Conservation (phyloP, 2,888 invertebrate species). For the Furcula furcula region DNA sequence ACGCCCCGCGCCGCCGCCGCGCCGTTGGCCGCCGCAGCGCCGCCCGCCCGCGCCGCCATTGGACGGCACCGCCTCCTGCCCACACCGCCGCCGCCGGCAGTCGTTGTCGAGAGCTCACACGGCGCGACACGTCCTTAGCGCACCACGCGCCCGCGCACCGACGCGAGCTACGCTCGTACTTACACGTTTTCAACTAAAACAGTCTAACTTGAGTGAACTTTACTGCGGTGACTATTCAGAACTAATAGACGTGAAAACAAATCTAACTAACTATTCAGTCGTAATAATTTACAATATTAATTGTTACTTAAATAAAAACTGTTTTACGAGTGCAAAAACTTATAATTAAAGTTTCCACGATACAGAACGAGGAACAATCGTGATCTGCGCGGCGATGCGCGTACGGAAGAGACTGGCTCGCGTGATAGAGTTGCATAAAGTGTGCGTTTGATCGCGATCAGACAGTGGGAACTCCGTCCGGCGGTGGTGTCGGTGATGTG, state of each 20-base stretch:
- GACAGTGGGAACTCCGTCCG: conserved; percentile 4
- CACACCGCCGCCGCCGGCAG: conserved; percentile 35
- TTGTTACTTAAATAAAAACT: not conserved
- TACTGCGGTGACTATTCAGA: not conserved
- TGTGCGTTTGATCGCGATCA: conserved; percentile 9
- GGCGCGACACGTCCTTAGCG: conserved; percentile 32
- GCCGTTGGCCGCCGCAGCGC: conserved; percentile 44
- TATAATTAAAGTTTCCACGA: not conserved
- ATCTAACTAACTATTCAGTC: not conserved
- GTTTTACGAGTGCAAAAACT: not conserved
- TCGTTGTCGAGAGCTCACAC: conserved; percentile 46
- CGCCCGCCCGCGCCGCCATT: conserved; percentile 36
- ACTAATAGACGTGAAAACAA: conserved; percentile 3
- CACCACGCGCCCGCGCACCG: conserved; percentile 18
- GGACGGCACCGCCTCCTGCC: conserved; percentile 45
- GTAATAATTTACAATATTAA: not conserved
- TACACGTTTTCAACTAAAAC: conserved; percentile 16
- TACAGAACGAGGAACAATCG: conserved; percentile 1
- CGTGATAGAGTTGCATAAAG: conserved; percentile 4
- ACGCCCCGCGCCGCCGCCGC: conserved; percentile 54
- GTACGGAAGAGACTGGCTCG: conserved; percentile 24
- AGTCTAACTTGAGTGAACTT: conserved; percentile 5
- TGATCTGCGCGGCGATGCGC: conserved; percentile 25
- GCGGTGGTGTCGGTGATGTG: conserved; percentile 38
- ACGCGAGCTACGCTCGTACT: conserved; percentile 18